Conservation (phyloP, 2,888 invertebrate species). For the Eustalomyia histrio region DNA sequence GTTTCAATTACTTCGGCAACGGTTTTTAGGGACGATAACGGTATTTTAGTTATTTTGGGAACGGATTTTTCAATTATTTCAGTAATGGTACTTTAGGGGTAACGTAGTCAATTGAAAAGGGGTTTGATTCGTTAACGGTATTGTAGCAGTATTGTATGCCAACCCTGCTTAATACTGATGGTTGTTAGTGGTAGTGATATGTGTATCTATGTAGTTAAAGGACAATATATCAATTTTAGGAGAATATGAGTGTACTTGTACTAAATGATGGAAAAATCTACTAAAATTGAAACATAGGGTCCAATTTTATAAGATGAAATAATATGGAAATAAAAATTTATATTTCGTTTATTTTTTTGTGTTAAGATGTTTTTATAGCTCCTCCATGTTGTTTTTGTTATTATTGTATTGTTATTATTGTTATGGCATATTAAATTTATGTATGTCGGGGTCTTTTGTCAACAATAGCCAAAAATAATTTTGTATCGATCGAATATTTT, state of each 20-base stretch:
- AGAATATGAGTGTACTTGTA: slow-evolving; percentile 29
- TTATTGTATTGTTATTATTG: background rate
- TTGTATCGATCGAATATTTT: slow-evolving; percentile 20
- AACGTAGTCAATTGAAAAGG: too few relatives aligned
- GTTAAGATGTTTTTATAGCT: too few relatives aligned
- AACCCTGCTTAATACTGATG: slow-evolving; percentile 32
- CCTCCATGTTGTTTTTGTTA: background rate
- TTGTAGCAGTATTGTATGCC: background rate
- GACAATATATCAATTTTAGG: slow-evolving; percentile 43
- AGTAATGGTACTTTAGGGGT: too few relatives aligned
- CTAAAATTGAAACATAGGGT: too few relatives aligned
- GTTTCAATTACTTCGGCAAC: too few relatives aligned
- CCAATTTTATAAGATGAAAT: too few relatives aligned
- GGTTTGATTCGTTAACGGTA: too few relatives aligned
- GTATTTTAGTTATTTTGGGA: too few relatives aligned
- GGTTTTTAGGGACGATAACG: too few relatives aligned
- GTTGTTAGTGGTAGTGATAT: background rate
- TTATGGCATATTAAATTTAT: background rate
- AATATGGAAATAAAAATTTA: too few relatives aligned
- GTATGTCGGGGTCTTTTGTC: background rate
- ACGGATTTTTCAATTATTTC: too few relatives aligned
- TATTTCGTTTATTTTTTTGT: too few relatives aligned
- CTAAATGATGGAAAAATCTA: background rate
- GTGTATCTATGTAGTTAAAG: slow-evolving; percentile 21
- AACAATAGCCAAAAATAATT: background rate